Base-by-base conservation (phyloP, 2,888 invertebrate genomes). In the Plebejus argus region DNA sequence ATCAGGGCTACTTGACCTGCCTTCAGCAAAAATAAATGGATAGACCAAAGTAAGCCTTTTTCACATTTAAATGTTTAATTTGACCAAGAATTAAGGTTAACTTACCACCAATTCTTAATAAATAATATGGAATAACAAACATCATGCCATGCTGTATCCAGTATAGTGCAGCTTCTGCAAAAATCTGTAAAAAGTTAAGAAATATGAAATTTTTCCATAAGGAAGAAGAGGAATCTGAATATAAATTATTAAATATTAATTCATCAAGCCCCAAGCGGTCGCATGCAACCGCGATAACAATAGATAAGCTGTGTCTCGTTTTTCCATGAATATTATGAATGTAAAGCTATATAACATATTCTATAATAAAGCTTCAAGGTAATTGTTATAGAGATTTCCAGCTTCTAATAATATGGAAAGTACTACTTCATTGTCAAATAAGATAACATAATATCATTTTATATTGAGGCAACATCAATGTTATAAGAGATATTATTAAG, bases 111-210 rank as follows among this genome's bases (percentile, higher is more conserved):
- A 97, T 95, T 90, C 96, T 96, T 86, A 99, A 94, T 80, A 99
- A 96, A 91, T 98, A 99, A 91, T 98, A 97, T 82, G 99, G 99
- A 93, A 98, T 98, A 78, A 99, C 96, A 90, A 99, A 96, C 96
- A 99, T 98, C 95, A 99, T 96, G 82, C 97, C 96, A 94, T 99
- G 99, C 92, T 99, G 99, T 87, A 99, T 96, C 96, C 98, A 99
- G 91, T 99, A 99, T 78, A 98, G 96, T 81, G 98, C 97, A 86
- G 97, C 97, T 93, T 99, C 99, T 88, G 98, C 97, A 82, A 98
- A 97, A 88, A 99, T 96, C 98, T 98, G 92, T 66, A 80, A 84
- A 77, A 79, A 58, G 78, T 72, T 53, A 76, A 35, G 15, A 35
- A 66, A 28, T 66, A 28, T 28, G 1, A 66, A 10, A 61, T 61